A percentile compares a stretch with the other conserved stretches of the same genome.
phyloP scores from a whole-genome alignment of 1,140 invertebrate species.

The Apis florea region DNA sequence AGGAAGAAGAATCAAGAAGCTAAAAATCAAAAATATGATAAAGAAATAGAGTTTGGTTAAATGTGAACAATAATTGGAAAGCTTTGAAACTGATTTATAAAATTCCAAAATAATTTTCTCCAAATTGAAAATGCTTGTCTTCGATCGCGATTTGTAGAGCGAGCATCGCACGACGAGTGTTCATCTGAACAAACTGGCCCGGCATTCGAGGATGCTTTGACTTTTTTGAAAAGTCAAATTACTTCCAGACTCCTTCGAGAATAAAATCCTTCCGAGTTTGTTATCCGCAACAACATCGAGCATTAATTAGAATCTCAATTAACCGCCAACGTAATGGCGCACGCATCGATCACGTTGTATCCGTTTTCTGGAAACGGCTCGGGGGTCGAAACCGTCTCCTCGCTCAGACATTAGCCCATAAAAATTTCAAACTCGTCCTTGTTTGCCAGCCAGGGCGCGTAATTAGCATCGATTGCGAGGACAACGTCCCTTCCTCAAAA shows the following conservation, averaged over 20 bases:
- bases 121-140: too few relatives aligned
- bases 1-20: background rate
- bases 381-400: background rate
- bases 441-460: conserved; percentile 22
- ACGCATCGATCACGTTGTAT: conserved; percentile 10
- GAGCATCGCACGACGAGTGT: background rate
- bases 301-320: conserved; percentile 23
- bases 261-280: conserved; percentile 26
- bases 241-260: background rate
- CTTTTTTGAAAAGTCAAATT: conserved; percentile 11
- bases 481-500: conserved; percentile 1
- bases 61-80: background rate
- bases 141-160: background rate
- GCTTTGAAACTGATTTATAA: too few relatives aligned
- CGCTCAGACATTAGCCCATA: conserved; percentile 45
- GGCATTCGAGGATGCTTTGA: background rate
- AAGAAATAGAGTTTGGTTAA: background rate
- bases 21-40: background rate
- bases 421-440: conserved; percentile 38
- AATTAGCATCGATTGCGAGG: conserved; percentile 27
- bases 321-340: background rate
- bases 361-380: conserved; percentile 16
- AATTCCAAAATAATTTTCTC: too few relatives aligned
- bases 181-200: background rate
- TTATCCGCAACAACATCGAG: conserved; percentile 9